Conservation (phyloP, 2,113 vertebrate species). For the Alces alces region DNA sequence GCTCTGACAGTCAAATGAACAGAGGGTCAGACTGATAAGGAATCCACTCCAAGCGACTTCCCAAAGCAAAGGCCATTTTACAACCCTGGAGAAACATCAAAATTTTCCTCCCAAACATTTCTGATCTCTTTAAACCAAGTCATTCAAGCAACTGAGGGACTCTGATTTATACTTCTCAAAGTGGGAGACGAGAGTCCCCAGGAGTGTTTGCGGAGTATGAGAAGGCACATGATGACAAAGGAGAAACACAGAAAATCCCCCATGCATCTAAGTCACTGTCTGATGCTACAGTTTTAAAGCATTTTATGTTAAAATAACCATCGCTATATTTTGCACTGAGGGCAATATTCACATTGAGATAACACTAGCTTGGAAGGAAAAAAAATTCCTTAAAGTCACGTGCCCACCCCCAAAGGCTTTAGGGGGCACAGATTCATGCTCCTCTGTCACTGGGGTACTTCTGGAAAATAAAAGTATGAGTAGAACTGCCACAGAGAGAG, state of each 20-base stretch:
- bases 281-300: not conserved
- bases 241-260: not conserved
- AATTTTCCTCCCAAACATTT: not conserved
- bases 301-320: not conserved
- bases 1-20: conserved; percentile 3
- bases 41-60: not conserved
- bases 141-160: not conserved
- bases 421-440: not conserved
- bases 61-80: not conserved
- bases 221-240: not conserved
- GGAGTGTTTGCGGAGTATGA: not conserved
- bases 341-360: not conserved
- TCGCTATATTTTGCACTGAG: not conserved
- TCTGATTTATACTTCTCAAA: not conserved
- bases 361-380: not conserved
- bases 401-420: not conserved
- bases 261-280: not conserved
- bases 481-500: not conserved
- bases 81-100: not conserved
- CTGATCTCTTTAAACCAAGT: not conserved
- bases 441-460: not conserved
- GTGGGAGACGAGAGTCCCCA: not conserved
- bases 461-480: not conserved
- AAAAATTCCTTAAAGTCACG: not conserved
- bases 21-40: not conserved